These are phyloP conservation scores for Nylanderia fulva DNA, from an alignment of 1,140 invertebrate species.

Conservation along the genomic window DNA sequence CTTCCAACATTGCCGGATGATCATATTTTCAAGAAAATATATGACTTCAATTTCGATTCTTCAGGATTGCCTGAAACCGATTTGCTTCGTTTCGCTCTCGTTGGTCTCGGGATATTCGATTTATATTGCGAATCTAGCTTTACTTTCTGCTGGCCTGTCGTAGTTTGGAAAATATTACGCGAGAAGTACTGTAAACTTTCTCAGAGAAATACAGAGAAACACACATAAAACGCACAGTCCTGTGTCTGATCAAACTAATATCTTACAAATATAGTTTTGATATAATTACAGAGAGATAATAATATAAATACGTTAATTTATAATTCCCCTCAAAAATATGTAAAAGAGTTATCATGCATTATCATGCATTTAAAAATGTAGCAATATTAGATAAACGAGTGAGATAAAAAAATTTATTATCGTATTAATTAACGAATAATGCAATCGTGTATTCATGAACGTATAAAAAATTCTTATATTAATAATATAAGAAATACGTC, in stretches of 20 bases:
- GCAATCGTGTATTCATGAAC: too few species aligned
- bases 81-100: slow-evolving; percentile 42
- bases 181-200: slow-evolving; percentile 6
- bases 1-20: slow-evolving; percentile 37
- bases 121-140: slow-evolving; percentile 58
- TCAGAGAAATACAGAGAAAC: slow-evolving; percentile 25
- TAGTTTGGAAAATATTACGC: slow-evolving; percentile 37
- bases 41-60: slow-evolving; percentile 58
- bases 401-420: neutral
- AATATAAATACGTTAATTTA: neutral
- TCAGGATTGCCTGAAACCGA: slow-evolving; percentile 56
- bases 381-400: neutral
- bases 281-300: neutral
- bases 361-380: neutral
- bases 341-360: neutral
- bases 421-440: too few species aligned
- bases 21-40: slow-evolving; percentile 60
- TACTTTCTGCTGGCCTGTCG: slow-evolving; percentile 28
- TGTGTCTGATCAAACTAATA: slow-evolving; percentile 14
- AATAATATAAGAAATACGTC: neutral
- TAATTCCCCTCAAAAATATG: neutral
- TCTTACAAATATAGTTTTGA: neutral
- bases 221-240: neutral
- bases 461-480: neutral
- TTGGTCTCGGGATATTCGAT: slow-evolving; percentile 54